phyloP scores from a whole-genome alignment of 2,113 vertebrate genomes.

The Petrocephalus microphthalmus region DNA sequence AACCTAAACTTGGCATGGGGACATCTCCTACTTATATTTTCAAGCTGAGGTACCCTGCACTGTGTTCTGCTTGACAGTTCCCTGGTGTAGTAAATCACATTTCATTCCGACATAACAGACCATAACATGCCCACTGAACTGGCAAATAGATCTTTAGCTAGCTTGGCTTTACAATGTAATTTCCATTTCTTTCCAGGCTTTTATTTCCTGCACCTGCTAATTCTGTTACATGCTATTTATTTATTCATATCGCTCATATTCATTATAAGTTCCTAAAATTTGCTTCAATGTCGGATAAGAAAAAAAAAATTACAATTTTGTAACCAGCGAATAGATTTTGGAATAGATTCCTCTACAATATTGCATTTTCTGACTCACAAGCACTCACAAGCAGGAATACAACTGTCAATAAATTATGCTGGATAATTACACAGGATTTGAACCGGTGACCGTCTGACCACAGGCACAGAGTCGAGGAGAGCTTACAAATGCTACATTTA shows the following conservation, averaged over 20 bases:
- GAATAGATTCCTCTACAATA: not conserved
- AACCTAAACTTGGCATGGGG: not conserved
- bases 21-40: not conserved
- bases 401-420: not conserved
- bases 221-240: not conserved
- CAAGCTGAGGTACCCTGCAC: not conserved
- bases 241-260: not conserved
- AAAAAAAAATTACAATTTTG: not conserved
- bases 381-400: not conserved
- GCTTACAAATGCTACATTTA: not conserved
- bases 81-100: not conserved
- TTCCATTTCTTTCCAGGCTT: not conserved
- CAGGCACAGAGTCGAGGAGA: not conserved
- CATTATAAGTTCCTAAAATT: not conserved
- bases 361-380: not conserved
- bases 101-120: not conserved
- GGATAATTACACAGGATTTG: not conserved
- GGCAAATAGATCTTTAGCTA: not conserved
- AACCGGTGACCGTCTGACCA: not conserved
- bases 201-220: conserved; percentile 4
- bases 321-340: not conserved
- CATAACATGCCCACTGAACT: conserved; percentile 5
- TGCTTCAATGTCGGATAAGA: not conserved
- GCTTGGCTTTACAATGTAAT: conserved; percentile 7
- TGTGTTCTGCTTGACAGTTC: conserved; percentile 4